Conservation (phyloP, 2,797 vertebrate species). For the Threskiornis aethiopicus region DNA sequence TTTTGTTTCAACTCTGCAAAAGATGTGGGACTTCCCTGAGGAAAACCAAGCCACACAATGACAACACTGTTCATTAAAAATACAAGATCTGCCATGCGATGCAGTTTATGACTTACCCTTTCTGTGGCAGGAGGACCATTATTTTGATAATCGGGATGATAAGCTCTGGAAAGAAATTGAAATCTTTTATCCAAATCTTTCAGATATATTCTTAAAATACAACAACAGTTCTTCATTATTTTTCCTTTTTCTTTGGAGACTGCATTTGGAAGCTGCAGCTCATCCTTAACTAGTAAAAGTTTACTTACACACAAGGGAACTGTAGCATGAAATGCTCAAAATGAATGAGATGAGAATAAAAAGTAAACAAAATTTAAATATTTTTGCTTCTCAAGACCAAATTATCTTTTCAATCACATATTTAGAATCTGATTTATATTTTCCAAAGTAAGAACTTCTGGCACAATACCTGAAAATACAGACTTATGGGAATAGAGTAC, state of each 20-base stretch:
- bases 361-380: neutral
- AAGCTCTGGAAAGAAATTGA: neutral
- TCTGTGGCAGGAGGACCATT: neutral
- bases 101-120: neutral
- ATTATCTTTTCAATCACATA: neutral
- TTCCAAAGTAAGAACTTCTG: neutral
- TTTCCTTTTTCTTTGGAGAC: neutral
- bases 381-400: neutral
- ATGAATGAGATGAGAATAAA: neutral
- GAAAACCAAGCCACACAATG: neutral
- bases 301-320: neutral
- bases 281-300: neutral
- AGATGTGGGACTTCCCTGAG: neutral
- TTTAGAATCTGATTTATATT: neutral
- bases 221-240: neutral
- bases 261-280: neutral
- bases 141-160: neutral
- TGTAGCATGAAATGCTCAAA: neutral
- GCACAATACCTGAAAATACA: neutral
- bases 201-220: neutral
- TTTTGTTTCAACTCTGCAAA: neutral
- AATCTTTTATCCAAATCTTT: neutral
- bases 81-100: neutral
- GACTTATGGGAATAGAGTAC: neutral
- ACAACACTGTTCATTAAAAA: neutral